Evolutionary conservation across 2,888 invertebrate genomes (phyloP), one percentile per base, ranked within the genome.

Genomic region (Scaptomyza tumidula): DNA sequence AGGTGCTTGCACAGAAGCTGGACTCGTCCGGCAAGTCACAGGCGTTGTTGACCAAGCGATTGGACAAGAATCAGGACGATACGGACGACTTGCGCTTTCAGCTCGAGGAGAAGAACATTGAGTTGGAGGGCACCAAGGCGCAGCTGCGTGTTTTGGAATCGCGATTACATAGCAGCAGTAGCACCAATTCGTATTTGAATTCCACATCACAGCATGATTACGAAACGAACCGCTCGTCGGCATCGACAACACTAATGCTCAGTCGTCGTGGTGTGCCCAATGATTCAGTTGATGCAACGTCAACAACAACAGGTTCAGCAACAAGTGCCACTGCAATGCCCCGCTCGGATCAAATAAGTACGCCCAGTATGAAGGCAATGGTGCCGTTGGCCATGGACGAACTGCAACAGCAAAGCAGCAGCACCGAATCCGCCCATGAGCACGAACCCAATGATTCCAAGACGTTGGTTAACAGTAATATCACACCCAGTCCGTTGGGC

Each of bases 91-190:
- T 97, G 88, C 94, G 95, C 89, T 96, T 97, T 92, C 81, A 97
- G 96, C 92, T 97, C 83, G 96, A 96, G 91, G 96, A 97, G 91
- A 95, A 95, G 90, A 96, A 95, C 87, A 96, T 97, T 83, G 96
- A 97, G 90, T 89, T 97, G 84, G 97, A 97, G 91, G 96, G 96
- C n/a, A 96, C 96, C 14, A 93, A 94, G 72, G 96, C 96, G 1
- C 94, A 95, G 63, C 93, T 96, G 62, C 94, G 96, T n/a, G 94
- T 96, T 73, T 92, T 96, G 71, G 96, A 96, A 89, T 94, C 89
- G 41, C 90, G 91, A 54, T 78, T 90, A 37, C 88, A 88, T 55
- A 81, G 88, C 65, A 86, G 86, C 75, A 88, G 93, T 88, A 90
- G 93, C 90, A 86, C 93, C 86, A 86, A 91, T 92, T 91, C 90